A percentile compares a stretch with the other conserved stretches of the same genome.
Evolutionary conservation across 2,888 invertebrate species (phyloP).

Genomic region (Conistra vaccinii): DNA sequence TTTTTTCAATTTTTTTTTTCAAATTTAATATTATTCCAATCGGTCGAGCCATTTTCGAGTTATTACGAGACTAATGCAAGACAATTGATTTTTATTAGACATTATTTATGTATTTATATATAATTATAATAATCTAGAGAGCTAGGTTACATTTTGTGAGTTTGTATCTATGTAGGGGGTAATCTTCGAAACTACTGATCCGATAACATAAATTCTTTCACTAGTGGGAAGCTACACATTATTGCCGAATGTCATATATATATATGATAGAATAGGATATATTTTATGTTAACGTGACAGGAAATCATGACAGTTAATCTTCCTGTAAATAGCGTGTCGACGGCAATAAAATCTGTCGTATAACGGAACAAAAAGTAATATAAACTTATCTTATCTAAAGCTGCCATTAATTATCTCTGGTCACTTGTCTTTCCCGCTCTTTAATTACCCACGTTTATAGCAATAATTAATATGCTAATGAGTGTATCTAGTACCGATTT

Average conservation of each 20-base stretch:
- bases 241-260: too few relatives aligned
- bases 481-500: neutral
- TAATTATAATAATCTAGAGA: neutral
- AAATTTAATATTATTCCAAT: too few relatives aligned
- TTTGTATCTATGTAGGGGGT: neutral
- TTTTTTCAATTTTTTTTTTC: too few relatives aligned
- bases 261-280: too few relatives aligned
- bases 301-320: neutral
- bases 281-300: too few relatives aligned
- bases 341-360: neutral
- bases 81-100: too few relatives aligned
- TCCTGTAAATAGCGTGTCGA: neutral
- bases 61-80: too few relatives aligned
- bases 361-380: slow-evolving; percentile 18
- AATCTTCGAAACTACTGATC: neutral
- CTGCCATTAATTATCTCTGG: neutral
- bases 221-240: too few relatives aligned
- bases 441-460: neutral
- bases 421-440: slow-evolving; percentile 6
- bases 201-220: neutral
- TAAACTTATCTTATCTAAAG: neutral
- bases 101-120: too few relatives aligned
- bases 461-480: neutral
- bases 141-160: neutral
- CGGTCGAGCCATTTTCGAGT: too few relatives aligned